phyloP scores from a whole-genome alignment of 2,113 vertebrate genomes.

The Pitta sordida region DNA sequence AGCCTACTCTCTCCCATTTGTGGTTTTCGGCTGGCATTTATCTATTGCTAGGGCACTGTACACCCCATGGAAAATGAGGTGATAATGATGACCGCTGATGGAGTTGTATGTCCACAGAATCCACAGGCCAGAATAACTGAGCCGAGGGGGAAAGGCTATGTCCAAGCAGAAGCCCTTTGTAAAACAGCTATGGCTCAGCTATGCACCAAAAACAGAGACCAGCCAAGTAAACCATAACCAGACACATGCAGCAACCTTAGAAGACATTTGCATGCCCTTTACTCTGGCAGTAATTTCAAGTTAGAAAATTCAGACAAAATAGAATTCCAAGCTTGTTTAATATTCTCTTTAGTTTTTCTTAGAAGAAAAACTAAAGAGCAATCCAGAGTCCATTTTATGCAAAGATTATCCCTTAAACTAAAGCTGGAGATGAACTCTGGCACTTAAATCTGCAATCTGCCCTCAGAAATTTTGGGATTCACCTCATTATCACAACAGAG shows the following conservation, averaged over 20 bases:
- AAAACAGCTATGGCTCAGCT: neutral
- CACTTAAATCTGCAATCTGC: neutral
- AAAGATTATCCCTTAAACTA: neutral
- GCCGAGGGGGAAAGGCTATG: neutral
- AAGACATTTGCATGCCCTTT: neutral
- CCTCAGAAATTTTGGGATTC: neutral
- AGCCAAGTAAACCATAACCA: neutral
- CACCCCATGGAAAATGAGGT: neutral
- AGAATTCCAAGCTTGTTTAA: neutral
- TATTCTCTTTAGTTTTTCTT: neutral
- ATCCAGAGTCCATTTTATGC: neutral
- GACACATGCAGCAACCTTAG: neutral
- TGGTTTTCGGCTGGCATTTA: neutral
- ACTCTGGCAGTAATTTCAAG: neutral
- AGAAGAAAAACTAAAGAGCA: neutral
- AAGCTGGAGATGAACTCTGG: neutral
- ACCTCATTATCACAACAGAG: neutral
- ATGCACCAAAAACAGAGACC: neutral
- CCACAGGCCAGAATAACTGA: neutral
- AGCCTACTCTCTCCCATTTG: neutral
- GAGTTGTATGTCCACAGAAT: neutral
- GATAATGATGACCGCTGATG: rapidly evolving
- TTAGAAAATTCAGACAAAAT: neutral
- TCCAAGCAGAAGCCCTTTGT: neutral
- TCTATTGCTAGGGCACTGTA: neutral